These are phyloP conservation scores for Melieria omissa DNA, from an alignment of 2,888 invertebrate species.

Conservation along the genomic window DNA sequence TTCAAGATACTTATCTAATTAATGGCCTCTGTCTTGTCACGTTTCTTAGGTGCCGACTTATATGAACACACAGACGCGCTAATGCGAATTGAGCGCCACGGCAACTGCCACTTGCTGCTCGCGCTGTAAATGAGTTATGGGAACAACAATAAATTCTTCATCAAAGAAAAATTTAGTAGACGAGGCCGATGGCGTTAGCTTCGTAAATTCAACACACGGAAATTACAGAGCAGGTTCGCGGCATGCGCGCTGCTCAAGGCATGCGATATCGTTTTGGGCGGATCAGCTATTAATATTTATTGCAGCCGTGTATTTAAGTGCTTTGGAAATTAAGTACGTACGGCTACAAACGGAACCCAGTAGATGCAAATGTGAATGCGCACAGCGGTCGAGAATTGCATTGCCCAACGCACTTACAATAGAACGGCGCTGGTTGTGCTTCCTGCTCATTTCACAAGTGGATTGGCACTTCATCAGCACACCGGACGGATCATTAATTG, in stretches of 20 bases:
- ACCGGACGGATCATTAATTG: constrained; percentile 22
- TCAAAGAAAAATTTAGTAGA: constrained; percentile 28
- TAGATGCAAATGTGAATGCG: constrained; percentile 17
- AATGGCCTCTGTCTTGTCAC: constrained; percentile 56
- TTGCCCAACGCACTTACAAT: neutral
- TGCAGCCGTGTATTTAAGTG: constrained; percentile 24
- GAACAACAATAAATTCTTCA: constrained; percentile 46
- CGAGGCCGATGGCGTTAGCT: neutral
- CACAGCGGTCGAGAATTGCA: too few relatives aligned
- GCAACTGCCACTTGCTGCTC: constrained; percentile 26
- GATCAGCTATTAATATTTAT: constrained; percentile 31
- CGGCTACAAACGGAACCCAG: constrained; percentile 21
- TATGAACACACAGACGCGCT: neutral
- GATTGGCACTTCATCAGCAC: constrained; percentile 57
- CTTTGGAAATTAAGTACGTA: constrained; percentile 12
- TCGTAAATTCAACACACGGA: constrained; percentile 12
- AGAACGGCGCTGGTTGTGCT: constrained; percentile 27
- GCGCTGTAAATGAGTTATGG: constrained; percentile 55
- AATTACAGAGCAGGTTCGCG: constrained; percentile 15
- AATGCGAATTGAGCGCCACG: constrained; percentile 13
- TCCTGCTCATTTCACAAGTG: constrained; percentile 56
- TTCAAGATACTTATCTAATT: constrained; percentile 67
- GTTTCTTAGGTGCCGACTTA: constrained; percentile 23
- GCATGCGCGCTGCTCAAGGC: constrained; percentile 4
- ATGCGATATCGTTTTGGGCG: constrained; percentile 35